Evolutionary conservation across 2,113 vertebrate species (phyloP), one percentile per base, ranked within the genome.

Genomic region (Lampris incognitus): DNA sequence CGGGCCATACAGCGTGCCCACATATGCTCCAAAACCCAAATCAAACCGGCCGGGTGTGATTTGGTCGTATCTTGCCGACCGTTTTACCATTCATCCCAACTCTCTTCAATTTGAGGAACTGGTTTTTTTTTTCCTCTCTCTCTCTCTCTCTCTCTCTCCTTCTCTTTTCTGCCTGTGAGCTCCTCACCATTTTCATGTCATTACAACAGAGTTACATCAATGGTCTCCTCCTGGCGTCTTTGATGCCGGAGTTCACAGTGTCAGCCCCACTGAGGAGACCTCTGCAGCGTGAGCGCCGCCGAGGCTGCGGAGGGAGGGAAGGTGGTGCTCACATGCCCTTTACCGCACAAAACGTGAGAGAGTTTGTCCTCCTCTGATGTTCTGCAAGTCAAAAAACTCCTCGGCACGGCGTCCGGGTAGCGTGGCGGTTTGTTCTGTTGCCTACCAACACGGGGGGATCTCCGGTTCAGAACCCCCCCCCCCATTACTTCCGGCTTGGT

Each of bases 201-300:
- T 92, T 90, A 83, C 80, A 89, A 82, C 85, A 84, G 50, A 52
- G 74, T 89, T 85, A 81, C 90, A 89, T 90, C 83, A 89, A 85
- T 80, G 84, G 38, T 63, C 65, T 74, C 69, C 80, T 72, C 51
- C 38, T 39, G 5, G 24, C 49, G 64, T 73, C 81, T 91, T 90
- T 88, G 85, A 88, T 88, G 77, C 84, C 0, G 59, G 69, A 60
- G 71, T 67, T 81, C 73, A 76, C 56, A 11, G 3, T 76, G 84
- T 77, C 65, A 57, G 70, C 65, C 76, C 54, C 37, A 66, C 80
- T 39, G 64, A 81, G 82, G 78, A 83, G 61, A 87, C 78, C 89
- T 83, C 82, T 72, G 76, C 78, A 59, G 83, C 51, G 76, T 70
- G 82, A 83, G 74, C 66, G 81, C 81, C 82, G 84, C 85, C 75